Conservation (phyloP, 1,140 invertebrate species). For the Diachasmimorpha longicaudata region DNA sequence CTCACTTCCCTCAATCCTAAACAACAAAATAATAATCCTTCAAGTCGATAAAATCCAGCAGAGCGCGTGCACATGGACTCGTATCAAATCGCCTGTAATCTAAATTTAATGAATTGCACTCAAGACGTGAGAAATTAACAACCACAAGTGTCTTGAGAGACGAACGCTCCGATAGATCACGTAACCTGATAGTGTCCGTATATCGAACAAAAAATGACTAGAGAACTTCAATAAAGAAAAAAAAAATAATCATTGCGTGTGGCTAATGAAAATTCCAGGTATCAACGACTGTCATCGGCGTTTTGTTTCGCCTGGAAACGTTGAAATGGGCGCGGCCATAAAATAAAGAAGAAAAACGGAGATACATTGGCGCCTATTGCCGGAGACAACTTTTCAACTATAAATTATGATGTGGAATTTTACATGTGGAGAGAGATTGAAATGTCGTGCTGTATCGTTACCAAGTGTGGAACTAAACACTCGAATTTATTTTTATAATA, state of each 20-base stretch:
- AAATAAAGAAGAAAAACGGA: not conserved
- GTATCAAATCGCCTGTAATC: not conserved
- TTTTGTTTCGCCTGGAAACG: constrained; percentile 3
- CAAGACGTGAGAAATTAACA: not conserved
- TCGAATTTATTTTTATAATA: not conserved
- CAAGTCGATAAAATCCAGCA: not conserved
- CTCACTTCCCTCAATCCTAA: not conserved
- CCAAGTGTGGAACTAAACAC: not conserved
- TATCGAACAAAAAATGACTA: not conserved
- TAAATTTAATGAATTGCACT: not conserved
- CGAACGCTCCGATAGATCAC: not conserved
- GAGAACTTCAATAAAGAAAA: not conserved
- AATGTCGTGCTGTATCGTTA: not conserved
- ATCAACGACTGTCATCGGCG: not conserved
- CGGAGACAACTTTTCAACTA: not conserved
- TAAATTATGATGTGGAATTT: not conserved
- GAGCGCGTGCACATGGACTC: not conserved
- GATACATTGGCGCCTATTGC: not conserved
- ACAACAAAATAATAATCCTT: not conserved
- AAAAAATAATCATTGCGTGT: not conserved
- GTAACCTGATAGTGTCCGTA: not conserved
- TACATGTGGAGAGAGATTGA: not conserved
- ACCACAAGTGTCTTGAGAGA: not conserved
- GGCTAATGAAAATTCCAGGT: not conserved
- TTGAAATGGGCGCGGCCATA: constrained; percentile 3